Evolutionary conservation across 1,140 invertebrate species (phyloP).

Genomic region (Copidosoma floridanum): DNA sequence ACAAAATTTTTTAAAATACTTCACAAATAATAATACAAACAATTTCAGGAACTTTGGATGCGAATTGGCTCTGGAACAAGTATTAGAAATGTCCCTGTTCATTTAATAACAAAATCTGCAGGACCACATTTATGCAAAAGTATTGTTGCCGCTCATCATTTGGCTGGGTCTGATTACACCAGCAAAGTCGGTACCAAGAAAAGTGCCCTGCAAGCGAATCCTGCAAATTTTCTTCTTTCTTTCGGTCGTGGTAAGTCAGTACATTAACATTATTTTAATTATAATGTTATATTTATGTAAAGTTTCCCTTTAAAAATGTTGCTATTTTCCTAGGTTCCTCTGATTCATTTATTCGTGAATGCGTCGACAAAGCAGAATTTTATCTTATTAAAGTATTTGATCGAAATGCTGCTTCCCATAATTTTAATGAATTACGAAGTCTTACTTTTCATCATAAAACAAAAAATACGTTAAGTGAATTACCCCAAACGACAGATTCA

Average conservation of each 20-base stretch:
- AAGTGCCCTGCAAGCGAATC: background rate
- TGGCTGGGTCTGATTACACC: background rate
- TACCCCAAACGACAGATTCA: no score
- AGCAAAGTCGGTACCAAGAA: background rate
- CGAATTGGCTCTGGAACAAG: background rate
- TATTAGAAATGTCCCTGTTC: background rate
- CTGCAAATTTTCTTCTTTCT: background rate
- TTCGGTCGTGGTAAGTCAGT: background rate
- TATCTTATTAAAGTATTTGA: no score
- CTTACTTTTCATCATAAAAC: no score
- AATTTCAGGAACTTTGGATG: background rate
- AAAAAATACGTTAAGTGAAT: no score
- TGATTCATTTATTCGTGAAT: no score
- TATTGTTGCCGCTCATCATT: background rate
- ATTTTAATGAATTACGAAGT: no score
- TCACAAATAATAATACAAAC: background rate
- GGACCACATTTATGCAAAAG: background rate
- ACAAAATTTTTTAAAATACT: conserved; percentile 29
- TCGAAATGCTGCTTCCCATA: no score
- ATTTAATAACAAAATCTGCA: background rate
- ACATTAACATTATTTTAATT: no score
- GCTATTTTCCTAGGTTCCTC: no score
- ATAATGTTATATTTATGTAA: no score
- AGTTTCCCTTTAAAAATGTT: no score
- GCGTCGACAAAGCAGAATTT: no score